These are phyloP conservation scores for Teleiodes luculella DNA, from an alignment of 2,888 invertebrate genomes.

Conservation along the genomic window DNA sequence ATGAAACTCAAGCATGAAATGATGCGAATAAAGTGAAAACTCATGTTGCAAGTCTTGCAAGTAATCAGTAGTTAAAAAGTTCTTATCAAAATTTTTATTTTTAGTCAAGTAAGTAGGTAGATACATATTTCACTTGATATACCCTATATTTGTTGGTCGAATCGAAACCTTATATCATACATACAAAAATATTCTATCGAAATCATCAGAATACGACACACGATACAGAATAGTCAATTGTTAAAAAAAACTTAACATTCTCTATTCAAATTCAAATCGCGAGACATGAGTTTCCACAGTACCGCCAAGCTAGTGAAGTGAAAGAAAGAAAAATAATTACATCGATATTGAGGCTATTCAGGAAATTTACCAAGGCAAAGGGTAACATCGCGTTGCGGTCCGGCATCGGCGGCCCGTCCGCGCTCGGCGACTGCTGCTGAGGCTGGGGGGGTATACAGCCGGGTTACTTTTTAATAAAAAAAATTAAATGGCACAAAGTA, in stretches of 20 bases:
- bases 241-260: no score
- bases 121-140: no score
- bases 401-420: constrained; percentile 53
- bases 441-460: constrained; percentile 48
- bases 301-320: constrained; percentile 31
- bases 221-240: no score
- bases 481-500: no score
- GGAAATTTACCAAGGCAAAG: constrained; percentile 76
- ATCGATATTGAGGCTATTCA: constrained; percentile 76
- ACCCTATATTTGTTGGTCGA: no score
- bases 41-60: background rate
- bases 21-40: background rate
- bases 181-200: no score
- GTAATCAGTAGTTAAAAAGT: no score
- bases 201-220: no score
- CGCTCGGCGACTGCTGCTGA: constrained; percentile 67
- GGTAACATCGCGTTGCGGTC: constrained; percentile 70
- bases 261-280: background rate
- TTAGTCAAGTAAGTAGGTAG: no score
- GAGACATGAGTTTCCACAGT: constrained; percentile 44
- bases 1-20: constrained; percentile 7
- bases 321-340: constrained; percentile 58
- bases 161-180: no score
- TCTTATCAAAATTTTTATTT: no score
- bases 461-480: background rate